Evolutionary conservation across 2,888 invertebrate genomes (phyloP).

Genomic region (Drosophila yooni): DNA sequence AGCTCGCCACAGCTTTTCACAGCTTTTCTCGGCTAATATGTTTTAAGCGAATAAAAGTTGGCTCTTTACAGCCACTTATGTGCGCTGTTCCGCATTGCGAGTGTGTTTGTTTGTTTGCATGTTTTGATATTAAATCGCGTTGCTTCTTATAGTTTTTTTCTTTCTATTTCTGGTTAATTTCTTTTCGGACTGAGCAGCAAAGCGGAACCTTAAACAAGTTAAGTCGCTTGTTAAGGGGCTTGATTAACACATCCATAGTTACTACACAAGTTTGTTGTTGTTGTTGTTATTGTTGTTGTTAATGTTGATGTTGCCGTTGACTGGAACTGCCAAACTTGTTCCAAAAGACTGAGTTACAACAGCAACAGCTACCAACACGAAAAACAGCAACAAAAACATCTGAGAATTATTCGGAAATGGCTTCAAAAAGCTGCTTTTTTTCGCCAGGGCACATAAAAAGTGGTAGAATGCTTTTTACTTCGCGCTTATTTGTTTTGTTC

Average conservation of each 20-base stretch:
- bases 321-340: constrained; percentile 65
- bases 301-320: constrained; percentile 17
- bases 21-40: constrained; percentile 54
- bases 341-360: constrained; percentile 42
- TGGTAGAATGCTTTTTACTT: constrained; percentile 55
- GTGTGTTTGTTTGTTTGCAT: constrained; percentile 22
- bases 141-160: constrained; percentile 48
- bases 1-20: constrained; percentile 24
- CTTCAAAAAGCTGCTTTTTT: constrained; percentile 50
- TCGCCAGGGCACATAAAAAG: constrained; percentile 37
- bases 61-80: constrained; percentile 29
- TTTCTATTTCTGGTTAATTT: constrained; percentile 21
- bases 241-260: constrained; percentile 71
- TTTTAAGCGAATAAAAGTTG: constrained; percentile 53
- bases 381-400: constrained; percentile 25
- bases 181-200: constrained; percentile 54
- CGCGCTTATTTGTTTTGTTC: constrained; percentile 22
- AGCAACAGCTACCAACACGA: constrained; percentile 3
- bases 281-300: constrained; percentile 25
- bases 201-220: constrained; percentile 71
- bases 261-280: constrained; percentile 16
- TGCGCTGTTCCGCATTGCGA: constrained; percentile 64
- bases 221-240: constrained; percentile 47
- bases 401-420: constrained; percentile 78
- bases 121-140: constrained; percentile 15